Percentiles rank a stretch among this genome's conserved stretches.
phyloP scores from a whole-genome alignment of 2,113 vertebrate genomes.

The Callorhinus ursinus region DNA sequence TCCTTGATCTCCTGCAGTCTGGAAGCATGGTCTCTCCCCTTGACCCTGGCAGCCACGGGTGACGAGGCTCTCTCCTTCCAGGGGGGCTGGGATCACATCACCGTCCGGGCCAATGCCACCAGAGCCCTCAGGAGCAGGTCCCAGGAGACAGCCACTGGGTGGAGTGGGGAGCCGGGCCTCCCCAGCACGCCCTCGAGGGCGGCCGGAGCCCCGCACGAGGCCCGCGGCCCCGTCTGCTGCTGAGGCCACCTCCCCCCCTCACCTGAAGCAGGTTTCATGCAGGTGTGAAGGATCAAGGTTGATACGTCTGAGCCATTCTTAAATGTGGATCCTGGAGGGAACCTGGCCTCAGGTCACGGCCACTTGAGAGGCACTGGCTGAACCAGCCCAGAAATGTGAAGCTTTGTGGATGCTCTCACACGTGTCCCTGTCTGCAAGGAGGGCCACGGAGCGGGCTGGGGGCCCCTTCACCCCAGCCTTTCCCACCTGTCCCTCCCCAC shows the following conservation, averaged over 20 bases:
- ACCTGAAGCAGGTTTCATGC: neutral
- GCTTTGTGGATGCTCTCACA: fast-evolving
- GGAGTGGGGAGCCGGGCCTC: slow-evolving; percentile 23
- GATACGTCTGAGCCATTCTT: neutral
- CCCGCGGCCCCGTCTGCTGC: slow-evolving; percentile 81
- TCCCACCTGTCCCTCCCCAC: fast-evolving
- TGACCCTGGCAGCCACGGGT: fast-evolving
- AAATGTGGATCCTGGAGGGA: neutral
- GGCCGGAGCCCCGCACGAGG: slow-evolving; percentile 67
- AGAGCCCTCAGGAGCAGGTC: slow-evolving; percentile 77
- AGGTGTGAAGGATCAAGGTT: slow-evolving; percentile 41
- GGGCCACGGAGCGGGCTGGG: fast-evolving
- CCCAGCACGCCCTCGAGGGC: slow-evolving; percentile 56
- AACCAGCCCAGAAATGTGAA: slow-evolving; percentile 25
- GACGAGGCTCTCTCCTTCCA: slow-evolving; percentile 63
- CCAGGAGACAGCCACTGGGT: neutral
- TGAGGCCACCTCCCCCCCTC: slow-evolving; percentile 57
- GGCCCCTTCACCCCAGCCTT: neutral
- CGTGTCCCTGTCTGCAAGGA: neutral
- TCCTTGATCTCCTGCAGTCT: neutral
- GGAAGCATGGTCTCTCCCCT: neutral
- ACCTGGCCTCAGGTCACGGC: neutral
- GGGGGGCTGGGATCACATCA: slow-evolving; percentile 98
- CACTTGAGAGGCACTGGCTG: neutral
- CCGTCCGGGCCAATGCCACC: slow-evolving; percentile 91